Base-by-base conservation (phyloP, 2,888 invertebrate species). In the Euzophera pinguis region DNA sequence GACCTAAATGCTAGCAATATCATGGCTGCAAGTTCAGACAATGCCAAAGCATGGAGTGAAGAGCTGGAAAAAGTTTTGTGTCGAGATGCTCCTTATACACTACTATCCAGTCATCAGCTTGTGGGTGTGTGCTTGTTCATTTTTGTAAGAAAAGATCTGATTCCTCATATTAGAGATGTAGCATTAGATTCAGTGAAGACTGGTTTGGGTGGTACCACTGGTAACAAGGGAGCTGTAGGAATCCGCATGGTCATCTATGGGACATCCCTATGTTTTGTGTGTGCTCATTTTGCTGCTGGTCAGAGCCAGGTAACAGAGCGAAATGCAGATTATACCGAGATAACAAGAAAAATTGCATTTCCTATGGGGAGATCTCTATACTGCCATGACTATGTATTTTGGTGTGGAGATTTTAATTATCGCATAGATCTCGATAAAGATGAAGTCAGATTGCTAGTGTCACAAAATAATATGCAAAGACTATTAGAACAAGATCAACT, bases 401-500 rank as follows among this genome's bases (percentile, higher is more conserved):
- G 99, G 99, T 98, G 99, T 80, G 99, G 99, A 0, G 99, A 99
- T 88, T 99, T 99, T 81, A 99, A 99, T 81, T 99, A 99, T 77
- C 93, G 99, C 53, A 95, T 99, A 54, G 98, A 99, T 78, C 93
- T 99, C 92, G 95, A 97, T 61, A 97, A 97, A 74, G 98, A 98
- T 5, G 97, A 98, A 75, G 95, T 98, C 57, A 97, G 97, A 72
- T 94, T 96, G 55, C 90, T 96, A 57, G 93, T 98, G 0, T 92
- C 93, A 53, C 92, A 93, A 59, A 93, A 95, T 57, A 94, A 97
- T 73, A 92, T 95, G 69, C 92, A 93, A 53, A 89, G 94, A 47
- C 92, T 99, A 54, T 88, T 97, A 37, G 94, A 95, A 63, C 92
- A 93, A 73, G 99, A 99, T 90, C 99, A 99, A 81, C 90, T 99